phyloP scores from a whole-genome alignment of 2,797 vertebrate genomes.

The Anas bernieri region DNA sequence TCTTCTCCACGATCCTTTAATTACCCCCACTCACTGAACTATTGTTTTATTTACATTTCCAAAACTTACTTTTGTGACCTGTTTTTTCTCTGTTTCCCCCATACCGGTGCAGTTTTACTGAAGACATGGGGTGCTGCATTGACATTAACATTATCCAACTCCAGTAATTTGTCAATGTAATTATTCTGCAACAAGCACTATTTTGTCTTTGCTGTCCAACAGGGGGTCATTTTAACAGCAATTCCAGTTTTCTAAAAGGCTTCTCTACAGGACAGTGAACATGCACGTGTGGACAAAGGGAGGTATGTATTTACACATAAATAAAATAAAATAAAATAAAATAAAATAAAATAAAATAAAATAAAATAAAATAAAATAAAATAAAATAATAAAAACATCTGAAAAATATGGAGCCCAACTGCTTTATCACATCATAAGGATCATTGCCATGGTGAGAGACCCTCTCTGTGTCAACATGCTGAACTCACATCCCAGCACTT shows the following conservation, averaged over 20 bases:
- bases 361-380: too few species aligned
- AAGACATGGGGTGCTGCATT: neutral
- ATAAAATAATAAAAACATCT: neutral
- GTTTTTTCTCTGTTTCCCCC: neutral
- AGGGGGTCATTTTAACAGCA: neutral
- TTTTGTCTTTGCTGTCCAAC: neutral
- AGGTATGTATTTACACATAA: neutral
- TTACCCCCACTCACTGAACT: neutral
- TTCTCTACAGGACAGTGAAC: neutral
- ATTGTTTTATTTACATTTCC: neutral
- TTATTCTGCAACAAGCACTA: neutral
- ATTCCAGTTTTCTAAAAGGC: neutral
- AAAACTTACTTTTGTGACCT: neutral
- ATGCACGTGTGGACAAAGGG: too few species aligned
- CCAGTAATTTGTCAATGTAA: neutral
- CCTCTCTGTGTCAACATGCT: fast-evolving
- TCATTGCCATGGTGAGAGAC: fast-evolving
- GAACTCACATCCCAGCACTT: neutral
- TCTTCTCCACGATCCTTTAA: neutral
- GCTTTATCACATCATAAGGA: neutral
- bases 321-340: too few species aligned
- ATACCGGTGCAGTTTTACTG: neutral
- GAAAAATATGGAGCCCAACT: neutral
- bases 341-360: too few species aligned
- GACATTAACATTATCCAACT: neutral